phyloP scores from a whole-genome alignment of 92 coral and sea anemone genomes.

The Parazoanthus swiftii region DNA sequence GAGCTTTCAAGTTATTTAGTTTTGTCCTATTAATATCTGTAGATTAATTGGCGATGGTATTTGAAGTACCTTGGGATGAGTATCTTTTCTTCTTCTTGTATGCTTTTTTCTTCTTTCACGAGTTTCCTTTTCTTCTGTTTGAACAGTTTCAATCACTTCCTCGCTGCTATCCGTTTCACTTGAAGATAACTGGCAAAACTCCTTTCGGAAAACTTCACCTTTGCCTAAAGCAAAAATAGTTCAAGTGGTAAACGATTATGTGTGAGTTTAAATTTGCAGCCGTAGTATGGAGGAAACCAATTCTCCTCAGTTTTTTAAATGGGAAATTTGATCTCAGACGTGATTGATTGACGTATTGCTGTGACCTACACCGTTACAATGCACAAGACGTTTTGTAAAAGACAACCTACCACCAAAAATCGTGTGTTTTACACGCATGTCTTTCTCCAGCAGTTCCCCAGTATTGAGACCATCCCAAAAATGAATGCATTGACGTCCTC shows the following conservation, averaged over 20 bases:
- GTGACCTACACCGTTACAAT: background rate
- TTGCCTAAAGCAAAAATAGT: slow-evolving; percentile 8
- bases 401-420: slow-evolving; percentile 31
- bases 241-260: background rate
- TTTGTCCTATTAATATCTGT: no score
- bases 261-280: background rate
- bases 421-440: slow-evolving; percentile 41
- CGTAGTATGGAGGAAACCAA: no score
- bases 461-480: slow-evolving; percentile 10
- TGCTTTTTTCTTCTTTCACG: slow-evolving; percentile 15
- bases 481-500: background rate
- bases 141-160: slow-evolving; percentile 29
- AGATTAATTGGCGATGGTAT: background rate
- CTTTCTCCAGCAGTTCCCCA: background rate
- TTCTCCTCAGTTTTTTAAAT: no score
- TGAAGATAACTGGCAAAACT: slow-evolving; percentile 21
- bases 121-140: slow-evolving; percentile 27
- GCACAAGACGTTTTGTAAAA: background rate
- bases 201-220: slow-evolving; percentile 45
- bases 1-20: no score
- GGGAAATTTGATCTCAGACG: background rate
- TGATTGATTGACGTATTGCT: background rate
- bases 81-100: slow-evolving; percentile 32
- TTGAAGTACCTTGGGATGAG: slow-evolving; percentile 8
- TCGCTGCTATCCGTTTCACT: slow-evolving; percentile 37